phyloP scores from a whole-genome alignment of 2,797 vertebrate genomes.

The Megalops cyprinoides region DNA sequence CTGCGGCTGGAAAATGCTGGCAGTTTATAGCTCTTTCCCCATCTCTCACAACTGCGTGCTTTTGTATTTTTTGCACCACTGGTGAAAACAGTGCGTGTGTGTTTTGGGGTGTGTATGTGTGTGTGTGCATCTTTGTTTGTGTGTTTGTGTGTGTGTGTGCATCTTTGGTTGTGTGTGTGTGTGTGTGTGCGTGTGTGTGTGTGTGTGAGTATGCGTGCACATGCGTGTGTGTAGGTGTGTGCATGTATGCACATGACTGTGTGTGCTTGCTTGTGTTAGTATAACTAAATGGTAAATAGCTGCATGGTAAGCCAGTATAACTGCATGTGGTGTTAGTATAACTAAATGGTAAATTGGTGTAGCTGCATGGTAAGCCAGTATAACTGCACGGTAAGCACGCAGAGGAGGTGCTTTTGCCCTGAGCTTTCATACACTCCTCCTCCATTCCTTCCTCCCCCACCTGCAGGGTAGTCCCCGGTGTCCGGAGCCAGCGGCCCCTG shows the following conservation, averaged over 20 bases:
- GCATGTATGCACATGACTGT: neutral
- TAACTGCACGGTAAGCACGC: too few relatives aligned
- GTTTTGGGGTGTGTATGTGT: neutral
- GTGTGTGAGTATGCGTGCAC: constrained; percentile 10
- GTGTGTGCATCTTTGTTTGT: constrained; percentile 8
- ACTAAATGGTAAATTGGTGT: too few relatives aligned
- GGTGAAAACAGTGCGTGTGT: neutral
- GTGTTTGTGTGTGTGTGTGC: constrained; percentile 14
- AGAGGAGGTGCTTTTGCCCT: constrained; percentile 30
- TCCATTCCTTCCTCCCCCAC: neutral
- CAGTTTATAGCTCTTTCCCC: constrained; percentile 30
- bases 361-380: too few relatives aligned
- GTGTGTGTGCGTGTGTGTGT: neutral
- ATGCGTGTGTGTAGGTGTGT: constrained; percentile 5
- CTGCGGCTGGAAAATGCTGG: constrained; percentile 35
- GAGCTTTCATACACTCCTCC: constrained; percentile 41
- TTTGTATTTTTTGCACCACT: constrained; percentile 21
- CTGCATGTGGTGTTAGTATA: neutral
- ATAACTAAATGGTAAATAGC: too few relatives aligned
- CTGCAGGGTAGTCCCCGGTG: constrained; percentile 9
- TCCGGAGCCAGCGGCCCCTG: constrained; percentile 7
- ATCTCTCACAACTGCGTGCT: constrained; percentile 32
- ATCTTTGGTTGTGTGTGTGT: neutral
- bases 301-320: too few relatives aligned
- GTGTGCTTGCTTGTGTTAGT: neutral